Conservation (phyloP, 2,888 invertebrate genomes). For the Drosophila meridionalis region DNA sequence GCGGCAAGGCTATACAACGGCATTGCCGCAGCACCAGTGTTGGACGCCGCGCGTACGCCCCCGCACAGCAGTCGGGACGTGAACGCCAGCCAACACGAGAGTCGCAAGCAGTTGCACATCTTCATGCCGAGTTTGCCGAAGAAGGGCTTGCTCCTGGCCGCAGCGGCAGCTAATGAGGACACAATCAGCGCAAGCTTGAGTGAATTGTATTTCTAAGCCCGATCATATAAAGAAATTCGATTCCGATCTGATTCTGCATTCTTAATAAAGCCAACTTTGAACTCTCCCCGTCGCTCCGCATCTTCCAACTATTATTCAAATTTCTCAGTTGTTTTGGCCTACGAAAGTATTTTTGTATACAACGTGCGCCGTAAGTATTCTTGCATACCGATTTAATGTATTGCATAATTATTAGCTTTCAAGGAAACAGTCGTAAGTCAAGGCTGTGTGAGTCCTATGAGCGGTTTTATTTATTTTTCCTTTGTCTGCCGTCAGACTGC, state of each 20-base stretch:
- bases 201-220: constrained; percentile 68
- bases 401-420: background rate
- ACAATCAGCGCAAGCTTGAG: constrained; percentile 77
- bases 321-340: background rate
- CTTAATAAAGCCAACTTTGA: background rate
- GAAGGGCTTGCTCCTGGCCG: constrained; percentile 73
- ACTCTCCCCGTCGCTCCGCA: background rate
- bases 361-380: background rate
- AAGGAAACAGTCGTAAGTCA: background rate
- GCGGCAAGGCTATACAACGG: constrained; percentile 79
- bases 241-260: background rate
- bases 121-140: constrained; percentile 90
- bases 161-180: constrained; percentile 62
- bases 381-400: background rate
- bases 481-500: no score
- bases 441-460: background rate
- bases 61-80: constrained; percentile 60
- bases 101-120: constrained; percentile 90
- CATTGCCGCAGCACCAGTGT: constrained; percentile 33
- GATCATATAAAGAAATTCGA: background rate
- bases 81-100: constrained; percentile 61
- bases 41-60: constrained; percentile 58
- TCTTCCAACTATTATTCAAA: background rate
- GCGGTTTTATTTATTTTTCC: no score
- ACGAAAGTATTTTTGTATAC: background rate